Evolutionary conservation across 2,888 invertebrate species (phyloP).

Genomic region (Drosophila birchii): DNA sequence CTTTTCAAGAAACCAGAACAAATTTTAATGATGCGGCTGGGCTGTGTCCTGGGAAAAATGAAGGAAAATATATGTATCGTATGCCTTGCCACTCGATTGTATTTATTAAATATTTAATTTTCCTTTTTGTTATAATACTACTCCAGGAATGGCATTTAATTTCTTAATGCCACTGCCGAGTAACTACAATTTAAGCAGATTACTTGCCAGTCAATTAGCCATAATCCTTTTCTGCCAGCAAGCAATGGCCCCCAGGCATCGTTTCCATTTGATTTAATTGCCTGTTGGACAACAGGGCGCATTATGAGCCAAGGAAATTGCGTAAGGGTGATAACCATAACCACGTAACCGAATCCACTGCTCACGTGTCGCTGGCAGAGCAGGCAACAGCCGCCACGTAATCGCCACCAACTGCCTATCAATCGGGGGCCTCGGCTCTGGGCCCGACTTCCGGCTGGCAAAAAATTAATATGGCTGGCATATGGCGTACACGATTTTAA

Average conservation of each 20-base stretch:
- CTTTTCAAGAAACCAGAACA: constrained; percentile 17
- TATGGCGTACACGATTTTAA: constrained; percentile 62
- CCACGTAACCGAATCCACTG: constrained; percentile 55
- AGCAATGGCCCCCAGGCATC: constrained; percentile 18
- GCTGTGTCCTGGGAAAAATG: not conserved
- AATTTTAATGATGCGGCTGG: constrained; percentile 31
- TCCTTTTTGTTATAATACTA: not conserved
- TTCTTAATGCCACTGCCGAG: constrained; percentile 8
- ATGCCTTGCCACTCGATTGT: not conserved
- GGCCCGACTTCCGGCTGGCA: constrained; percentile 44
- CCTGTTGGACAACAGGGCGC: constrained; percentile 49
- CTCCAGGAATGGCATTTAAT: not conserved
- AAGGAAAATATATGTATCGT: not conserved
- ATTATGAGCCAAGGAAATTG: constrained; percentile 69
- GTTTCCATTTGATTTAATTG: constrained; percentile 39
- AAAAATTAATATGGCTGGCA: constrained; percentile 74
- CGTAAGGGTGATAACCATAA: constrained; percentile 77
- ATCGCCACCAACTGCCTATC: constrained; percentile 47
- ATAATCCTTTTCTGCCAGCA: constrained; percentile 7
- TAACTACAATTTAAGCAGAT: constrained; percentile 31
- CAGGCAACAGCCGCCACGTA: constrained; percentile 40
- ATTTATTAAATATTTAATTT: constrained; percentile 6
- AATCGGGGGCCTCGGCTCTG: constrained; percentile 18
- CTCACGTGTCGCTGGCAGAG: constrained; percentile 65
- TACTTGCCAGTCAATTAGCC: constrained; percentile 23